A percentile compares a stretch with the other conserved stretches of the same genome.
phyloP scores from a whole-genome alignment of 2,888 invertebrate genomes.

The Cheilosia vulpina region DNA sequence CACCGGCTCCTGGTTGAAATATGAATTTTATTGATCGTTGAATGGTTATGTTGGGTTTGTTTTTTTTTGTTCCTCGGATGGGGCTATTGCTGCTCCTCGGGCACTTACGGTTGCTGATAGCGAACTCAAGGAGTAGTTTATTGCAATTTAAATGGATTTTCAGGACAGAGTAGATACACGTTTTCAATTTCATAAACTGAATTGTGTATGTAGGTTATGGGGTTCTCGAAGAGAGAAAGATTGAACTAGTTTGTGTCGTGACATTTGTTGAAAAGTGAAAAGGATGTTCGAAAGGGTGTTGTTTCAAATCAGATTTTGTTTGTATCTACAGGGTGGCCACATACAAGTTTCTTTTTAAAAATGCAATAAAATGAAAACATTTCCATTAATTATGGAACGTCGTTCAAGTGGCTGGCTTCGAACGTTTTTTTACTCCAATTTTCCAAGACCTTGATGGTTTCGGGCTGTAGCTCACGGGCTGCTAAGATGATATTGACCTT shows the following conservation, averaged over 20 bases:
- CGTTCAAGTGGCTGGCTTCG: no score
- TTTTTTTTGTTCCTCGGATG: slow-evolving; percentile 10
- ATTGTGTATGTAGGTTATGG: slow-evolving; percentile 49
- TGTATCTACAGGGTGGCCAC: no score
- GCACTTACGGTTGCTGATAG: slow-evolving; percentile 35
- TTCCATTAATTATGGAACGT: no score
- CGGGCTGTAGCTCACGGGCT: no score
- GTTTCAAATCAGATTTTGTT: not conserved
- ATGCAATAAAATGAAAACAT: no score
- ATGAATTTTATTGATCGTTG: slow-evolving; percentile 68
- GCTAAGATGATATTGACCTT: no score
- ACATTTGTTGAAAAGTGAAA: slow-evolving; percentile 6
- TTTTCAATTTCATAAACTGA: slow-evolving; percentile 48
- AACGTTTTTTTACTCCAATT: no score
- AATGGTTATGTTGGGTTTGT: slow-evolving; percentile 1
- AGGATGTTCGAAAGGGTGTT: not conserved
- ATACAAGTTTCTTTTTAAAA: no score
- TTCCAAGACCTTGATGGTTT: no score
- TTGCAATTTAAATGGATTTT: slow-evolving; percentile 52
- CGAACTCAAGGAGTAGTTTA: slow-evolving; percentile 53
- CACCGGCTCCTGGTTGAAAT: slow-evolving; percentile 49
- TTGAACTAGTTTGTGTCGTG: slow-evolving; percentile 3
- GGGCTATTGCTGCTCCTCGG: slow-evolving; percentile 30
- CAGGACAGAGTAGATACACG: slow-evolving; percentile 35
- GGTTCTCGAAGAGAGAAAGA: not conserved